Percentiles rank a stretch among this genome's conserved stretches.
Conservation (phyloP, 92 coral and sea anemone species). For the Porites evermanni region DNA sequence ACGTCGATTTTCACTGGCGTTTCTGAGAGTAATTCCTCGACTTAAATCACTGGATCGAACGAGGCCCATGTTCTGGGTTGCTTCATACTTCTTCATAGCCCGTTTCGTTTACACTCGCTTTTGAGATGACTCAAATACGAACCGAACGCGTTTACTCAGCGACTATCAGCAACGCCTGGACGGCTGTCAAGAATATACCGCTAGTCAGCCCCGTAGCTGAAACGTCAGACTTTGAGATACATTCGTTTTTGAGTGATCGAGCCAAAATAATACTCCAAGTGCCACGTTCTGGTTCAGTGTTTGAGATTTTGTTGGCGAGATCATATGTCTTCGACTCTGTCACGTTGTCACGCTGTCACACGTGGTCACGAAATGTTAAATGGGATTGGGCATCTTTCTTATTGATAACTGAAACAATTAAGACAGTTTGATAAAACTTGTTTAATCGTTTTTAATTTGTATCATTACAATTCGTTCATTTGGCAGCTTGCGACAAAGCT, state of each 20-base stretch:
- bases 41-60: slow-evolving; percentile 72
- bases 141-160: no score
- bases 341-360: slow-evolving; percentile 19
- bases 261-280: slow-evolving; percentile 16
- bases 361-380: slow-evolving; percentile 2
- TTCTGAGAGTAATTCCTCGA: slow-evolving; percentile 80
- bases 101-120: not conserved
- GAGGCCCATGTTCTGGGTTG: not conserved
- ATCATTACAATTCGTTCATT: no score
- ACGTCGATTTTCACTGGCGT: slow-evolving; percentile 84
- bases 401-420: no score
- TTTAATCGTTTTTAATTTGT: no score
- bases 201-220: no score
- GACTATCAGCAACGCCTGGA: no score
- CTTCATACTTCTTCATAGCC: slow-evolving; percentile 2
- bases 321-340: not conserved
- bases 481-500: no score
- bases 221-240: not conserved
- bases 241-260: slow-evolving; percentile 7
- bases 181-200: no score
- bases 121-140: not conserved
- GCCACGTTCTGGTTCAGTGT: slow-evolving; percentile 9
- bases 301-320: not conserved
- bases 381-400: no score
- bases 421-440: no score